These are phyloP conservation scores for Neogobius melanostomus DNA, from an alignment of 2,113 vertebrate genomes.

Conservation along the genomic window DNA sequence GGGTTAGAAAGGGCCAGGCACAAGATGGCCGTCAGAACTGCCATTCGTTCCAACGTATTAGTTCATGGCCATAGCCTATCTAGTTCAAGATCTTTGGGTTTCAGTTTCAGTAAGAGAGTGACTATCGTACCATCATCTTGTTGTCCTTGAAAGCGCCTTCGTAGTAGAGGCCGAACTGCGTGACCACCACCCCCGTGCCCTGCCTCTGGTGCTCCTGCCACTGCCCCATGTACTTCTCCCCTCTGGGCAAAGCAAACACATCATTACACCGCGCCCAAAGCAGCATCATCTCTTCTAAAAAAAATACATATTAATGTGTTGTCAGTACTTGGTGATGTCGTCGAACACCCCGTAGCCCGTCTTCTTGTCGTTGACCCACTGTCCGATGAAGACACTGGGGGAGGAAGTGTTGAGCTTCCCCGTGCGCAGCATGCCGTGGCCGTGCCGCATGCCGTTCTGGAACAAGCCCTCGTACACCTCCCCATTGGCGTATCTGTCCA, in stretches of 20 bases:
- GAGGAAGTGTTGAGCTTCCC: conserved; percentile 92
- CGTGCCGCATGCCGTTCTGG: conserved; percentile 91
- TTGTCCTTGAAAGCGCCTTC: conserved; percentile 93
- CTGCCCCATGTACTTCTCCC: conserved; percentile 98
- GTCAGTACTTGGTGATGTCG: conserved; percentile 90
- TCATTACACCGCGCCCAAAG: neutral
- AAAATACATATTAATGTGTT: no score
- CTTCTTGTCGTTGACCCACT: conserved; percentile 94
- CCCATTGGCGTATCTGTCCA: conserved; percentile 85
- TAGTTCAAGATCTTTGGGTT: neutral
- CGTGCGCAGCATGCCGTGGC: conserved; percentile 93
- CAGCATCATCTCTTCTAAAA: no score
- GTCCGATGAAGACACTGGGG: conserved; percentile 97
- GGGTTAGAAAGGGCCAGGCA: no score
- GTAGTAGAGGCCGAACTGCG: conserved; percentile 96
- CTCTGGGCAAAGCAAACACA: conserved; percentile 69
- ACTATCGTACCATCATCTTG: conserved; percentile 90
- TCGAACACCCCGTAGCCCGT: conserved; percentile 95
- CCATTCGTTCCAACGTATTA: no score
- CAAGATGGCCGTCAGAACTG: no score
- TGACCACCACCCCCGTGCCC: conserved; percentile 93
- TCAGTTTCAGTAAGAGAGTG: neutral
- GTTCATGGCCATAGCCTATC: no score
- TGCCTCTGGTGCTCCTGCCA: conserved; percentile 94
- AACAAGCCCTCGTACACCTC: conserved; percentile 96